Evolutionary conservation across 1,140 invertebrate species (phyloP).

Genomic region (Cecropterus lyciades): DNA sequence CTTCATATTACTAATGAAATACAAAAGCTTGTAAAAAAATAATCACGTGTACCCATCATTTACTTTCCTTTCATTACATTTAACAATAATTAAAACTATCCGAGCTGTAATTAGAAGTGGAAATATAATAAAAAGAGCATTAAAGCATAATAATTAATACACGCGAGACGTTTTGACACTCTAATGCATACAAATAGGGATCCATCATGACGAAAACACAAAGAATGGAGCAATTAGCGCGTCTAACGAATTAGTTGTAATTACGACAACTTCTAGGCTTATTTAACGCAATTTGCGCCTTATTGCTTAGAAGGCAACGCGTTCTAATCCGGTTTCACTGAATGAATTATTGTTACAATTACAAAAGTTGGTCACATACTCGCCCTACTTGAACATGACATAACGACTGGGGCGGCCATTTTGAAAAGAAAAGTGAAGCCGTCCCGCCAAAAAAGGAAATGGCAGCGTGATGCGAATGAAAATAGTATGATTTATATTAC

Average conservation of each 20-base stretch:
- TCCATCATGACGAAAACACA: slow-evolving; percentile 14
- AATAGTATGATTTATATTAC: slow-evolving; percentile 28
- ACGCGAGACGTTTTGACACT: slow-evolving; percentile 27
- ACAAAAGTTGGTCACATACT: slow-evolving; percentile 52
- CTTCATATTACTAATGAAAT: no score
- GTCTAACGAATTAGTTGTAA: slow-evolving; percentile 33
- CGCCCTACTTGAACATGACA: slow-evolving; percentile 48
- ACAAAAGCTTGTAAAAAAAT: no score
- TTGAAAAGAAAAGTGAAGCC: slow-evolving; percentile 44
- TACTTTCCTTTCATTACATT: no score
- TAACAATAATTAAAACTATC: neutral
- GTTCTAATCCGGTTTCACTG: slow-evolving; percentile 16
- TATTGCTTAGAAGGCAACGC: slow-evolving; percentile 13
- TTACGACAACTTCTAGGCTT: slow-evolving; percentile 9
- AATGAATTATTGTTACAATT: slow-evolving; percentile 46
- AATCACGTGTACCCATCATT: no score
- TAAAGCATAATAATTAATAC: slow-evolving; percentile 25
- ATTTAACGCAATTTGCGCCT: slow-evolving; percentile 12
- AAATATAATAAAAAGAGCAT: slow-evolving; percentile 14
- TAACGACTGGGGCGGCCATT: slow-evolving; percentile 44
- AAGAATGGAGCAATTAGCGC: slow-evolving; percentile 18
- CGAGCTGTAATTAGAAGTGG: neutral
- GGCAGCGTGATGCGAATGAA: slow-evolving; percentile 29
- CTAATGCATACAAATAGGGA: slow-evolving; percentile 29
- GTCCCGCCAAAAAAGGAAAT: slow-evolving; percentile 39